Evolutionary conservation across 2,888 invertebrate genomes (phyloP).

Genomic region (Drosophila sordidapex): DNA sequence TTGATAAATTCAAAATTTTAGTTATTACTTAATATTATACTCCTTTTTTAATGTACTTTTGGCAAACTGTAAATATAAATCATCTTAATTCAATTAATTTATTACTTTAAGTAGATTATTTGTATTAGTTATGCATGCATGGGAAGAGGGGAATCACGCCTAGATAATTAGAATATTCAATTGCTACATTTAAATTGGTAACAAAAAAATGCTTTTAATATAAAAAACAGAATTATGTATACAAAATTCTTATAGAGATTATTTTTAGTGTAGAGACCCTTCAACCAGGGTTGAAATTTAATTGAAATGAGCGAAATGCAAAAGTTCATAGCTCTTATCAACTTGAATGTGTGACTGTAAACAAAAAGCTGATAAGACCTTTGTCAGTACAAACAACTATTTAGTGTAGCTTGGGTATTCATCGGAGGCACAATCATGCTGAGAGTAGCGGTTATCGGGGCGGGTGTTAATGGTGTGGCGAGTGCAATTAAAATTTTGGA

Average conservation of each 20-base stretch:
- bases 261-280: not conserved
- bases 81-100: not conserved
- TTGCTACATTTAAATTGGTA: too few species aligned
- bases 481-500: constrained; percentile 89
- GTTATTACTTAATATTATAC: not conserved
- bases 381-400: too few species aligned
- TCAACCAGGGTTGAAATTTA: constrained; percentile 1
- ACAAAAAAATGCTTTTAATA: not conserved
- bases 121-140: not conserved
- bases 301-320: not conserved
- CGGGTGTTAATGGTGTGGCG: constrained; percentile 90
- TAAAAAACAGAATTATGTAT: too few species aligned
- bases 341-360: not conserved
- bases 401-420: constrained; percentile 29
- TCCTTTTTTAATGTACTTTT: constrained; percentile 1
- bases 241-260: not conserved
- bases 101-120: not conserved
- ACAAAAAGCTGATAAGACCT: constrained; percentile 31
- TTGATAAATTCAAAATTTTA: constrained; percentile 20
- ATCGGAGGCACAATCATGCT: constrained; percentile 50
- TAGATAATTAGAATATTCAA: not conserved
- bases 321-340: constrained; percentile 11
- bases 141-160: not conserved
- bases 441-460: constrained; percentile 88
- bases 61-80: constrained; percentile 12